Evolutionary conservation across 2,888 invertebrate species (phyloP).

Genomic region (Eucriotettix oculatus): DNA sequence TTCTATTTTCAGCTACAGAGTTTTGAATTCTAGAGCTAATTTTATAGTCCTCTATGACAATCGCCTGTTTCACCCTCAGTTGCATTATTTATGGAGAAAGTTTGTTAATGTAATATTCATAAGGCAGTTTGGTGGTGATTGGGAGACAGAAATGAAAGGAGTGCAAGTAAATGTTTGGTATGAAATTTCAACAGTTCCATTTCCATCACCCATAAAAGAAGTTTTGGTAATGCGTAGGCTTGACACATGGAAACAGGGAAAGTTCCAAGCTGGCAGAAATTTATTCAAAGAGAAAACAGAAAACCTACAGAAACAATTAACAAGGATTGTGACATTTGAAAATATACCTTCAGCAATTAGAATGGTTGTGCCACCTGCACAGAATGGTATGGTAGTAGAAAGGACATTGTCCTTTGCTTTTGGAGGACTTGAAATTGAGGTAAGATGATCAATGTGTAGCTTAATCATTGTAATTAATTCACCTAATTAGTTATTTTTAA

Average conservation of each 20-base stretch:
- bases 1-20: constrained; percentile 35
- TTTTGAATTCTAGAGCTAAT: constrained; percentile 51
- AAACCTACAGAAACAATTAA: constrained; percentile 37
- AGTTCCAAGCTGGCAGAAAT: constrained; percentile 32
- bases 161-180: constrained; percentile 31
- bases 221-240: constrained; percentile 43
- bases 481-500: too few species aligned
- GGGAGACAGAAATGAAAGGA: not conserved
- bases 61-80: constrained; percentile 43
- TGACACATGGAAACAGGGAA: constrained; percentile 48
- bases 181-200: constrained; percentile 55
- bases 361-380: constrained; percentile 16
- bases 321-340: constrained; percentile 45
- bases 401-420: constrained; percentile 1
- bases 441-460: constrained; percentile 19
- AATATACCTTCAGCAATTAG: constrained; percentile 48
- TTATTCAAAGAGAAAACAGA: constrained; percentile 41
- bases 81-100: constrained; percentile 59
- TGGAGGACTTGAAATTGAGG: constrained; percentile 52
- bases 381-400: not conserved
- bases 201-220: constrained; percentile 41
- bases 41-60: constrained; percentile 54
- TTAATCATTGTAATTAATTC: too few species aligned
- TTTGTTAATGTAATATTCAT: constrained; percentile 60
- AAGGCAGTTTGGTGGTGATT: constrained; percentile 31